Percentiles rank a stretch among this genome's conserved stretches.
phyloP scores from a whole-genome alignment of 2,797 vertebrate genomes.

The Cryptoprocta ferox region DNA sequence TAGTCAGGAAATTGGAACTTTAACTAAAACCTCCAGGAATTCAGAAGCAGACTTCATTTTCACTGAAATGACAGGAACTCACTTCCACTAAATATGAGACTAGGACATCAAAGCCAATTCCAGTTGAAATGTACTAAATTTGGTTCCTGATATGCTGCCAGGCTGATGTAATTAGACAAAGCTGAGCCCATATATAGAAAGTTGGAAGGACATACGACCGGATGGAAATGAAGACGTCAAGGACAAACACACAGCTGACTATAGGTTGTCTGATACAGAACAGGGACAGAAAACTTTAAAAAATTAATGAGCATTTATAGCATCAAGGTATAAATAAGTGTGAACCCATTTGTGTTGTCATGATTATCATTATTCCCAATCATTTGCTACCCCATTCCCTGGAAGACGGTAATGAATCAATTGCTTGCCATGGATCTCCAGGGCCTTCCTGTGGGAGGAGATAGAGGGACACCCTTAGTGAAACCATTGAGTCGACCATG shows the following conservation, averaged over 20 bases:
- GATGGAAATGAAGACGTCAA: background rate
- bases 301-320: background rate
- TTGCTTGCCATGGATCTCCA: background rate
- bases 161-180: background rate
- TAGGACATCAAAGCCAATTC: background rate
- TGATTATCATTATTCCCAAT: background rate
- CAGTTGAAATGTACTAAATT: background rate
- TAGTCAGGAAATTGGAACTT: background rate
- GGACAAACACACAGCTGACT: background rate
- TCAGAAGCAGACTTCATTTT: background rate
- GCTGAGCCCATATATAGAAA: background rate
- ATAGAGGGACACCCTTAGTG: fast-evolving
- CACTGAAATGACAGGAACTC: background rate
- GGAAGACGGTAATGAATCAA: background rate
- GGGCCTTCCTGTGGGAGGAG: background rate
- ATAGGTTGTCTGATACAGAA: background rate
- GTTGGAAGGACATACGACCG: background rate
- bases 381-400: background rate
- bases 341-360: background rate
- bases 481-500: background rate
- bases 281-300: background rate
- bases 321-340: background rate
- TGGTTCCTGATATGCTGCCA: background rate
- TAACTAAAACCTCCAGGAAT: background rate
- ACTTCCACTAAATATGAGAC: background rate